Evolutionary conservation across 1,140 invertebrate genomes (phyloP).

Genomic region (Caenorhabditis inopinata): DNA sequence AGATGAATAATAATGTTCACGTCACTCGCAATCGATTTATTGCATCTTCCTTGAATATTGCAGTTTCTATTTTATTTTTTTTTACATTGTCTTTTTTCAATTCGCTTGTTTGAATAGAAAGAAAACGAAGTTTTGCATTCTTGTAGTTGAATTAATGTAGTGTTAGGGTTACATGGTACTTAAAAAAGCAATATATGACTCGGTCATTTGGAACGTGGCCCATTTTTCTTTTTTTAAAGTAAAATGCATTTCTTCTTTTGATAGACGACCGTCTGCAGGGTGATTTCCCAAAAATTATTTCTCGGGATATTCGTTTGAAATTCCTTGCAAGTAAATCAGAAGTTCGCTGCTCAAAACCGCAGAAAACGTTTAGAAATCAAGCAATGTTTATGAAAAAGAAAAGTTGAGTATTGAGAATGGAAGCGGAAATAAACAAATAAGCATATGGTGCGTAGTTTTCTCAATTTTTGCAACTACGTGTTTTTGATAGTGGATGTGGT

Average conservation of each 20-base stretch:
- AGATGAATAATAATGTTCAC: background rate
- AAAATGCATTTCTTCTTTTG: background rate
- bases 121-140: too few species aligned
- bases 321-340: background rate
- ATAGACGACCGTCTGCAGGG: background rate
- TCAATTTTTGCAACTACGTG: too few species aligned
- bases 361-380: too few species aligned
- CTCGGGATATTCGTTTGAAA: background rate
- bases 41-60: background rate
- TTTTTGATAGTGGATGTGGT: too few species aligned
- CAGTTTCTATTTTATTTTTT: background rate
- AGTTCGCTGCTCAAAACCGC: background rate
- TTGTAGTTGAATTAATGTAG: background rate
- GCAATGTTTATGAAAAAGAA: too few species aligned
- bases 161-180: background rate
- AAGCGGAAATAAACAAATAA: too few species aligned
- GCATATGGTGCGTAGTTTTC: too few species aligned
- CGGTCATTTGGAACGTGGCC: background rate
- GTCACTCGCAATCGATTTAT: background rate
- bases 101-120: too few species aligned
- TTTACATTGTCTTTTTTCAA: too few species aligned
- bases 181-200: conserved; percentile 23
- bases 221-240: background rate
- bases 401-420: too few species aligned
- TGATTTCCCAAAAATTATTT: conserved; percentile 2